These are phyloP conservation scores for Pseudochirops corinnae DNA, from an alignment of 2,797 vertebrate species.

Conservation along the genomic window DNA sequence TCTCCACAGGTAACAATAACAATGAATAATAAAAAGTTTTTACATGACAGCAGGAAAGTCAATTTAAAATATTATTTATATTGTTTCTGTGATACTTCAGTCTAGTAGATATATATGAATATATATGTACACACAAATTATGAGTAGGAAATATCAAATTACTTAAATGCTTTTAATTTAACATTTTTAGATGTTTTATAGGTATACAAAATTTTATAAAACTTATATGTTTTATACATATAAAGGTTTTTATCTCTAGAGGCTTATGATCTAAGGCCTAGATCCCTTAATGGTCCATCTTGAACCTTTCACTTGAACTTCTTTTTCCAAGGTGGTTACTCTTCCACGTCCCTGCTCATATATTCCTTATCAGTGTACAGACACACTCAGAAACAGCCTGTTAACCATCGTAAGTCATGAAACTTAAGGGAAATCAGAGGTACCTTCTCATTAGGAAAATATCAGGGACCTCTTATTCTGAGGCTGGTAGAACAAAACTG, in stretches of 20 bases:
- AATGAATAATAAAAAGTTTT: not conserved
- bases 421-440: not conserved
- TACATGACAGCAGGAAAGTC: not conserved
- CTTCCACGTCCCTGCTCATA: not conserved
- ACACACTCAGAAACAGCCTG: not conserved
- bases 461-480: not conserved
- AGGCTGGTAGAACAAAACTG: not conserved
- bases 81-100: not conserved
- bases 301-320: not conserved
- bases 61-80: not conserved
- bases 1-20: not conserved
- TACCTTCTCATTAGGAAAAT: not conserved
- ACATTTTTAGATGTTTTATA: not conserved
- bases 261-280: not conserved
- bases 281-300: not conserved
- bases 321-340: not conserved
- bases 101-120: not conserved
- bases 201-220: no score
- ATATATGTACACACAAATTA: not conserved
- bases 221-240: not conserved
- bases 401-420: not conserved
- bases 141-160: not conserved
- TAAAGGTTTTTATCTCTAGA: not conserved
- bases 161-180: not conserved
- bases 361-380: not conserved